Conservation (phyloP, 2,113 vertebrate genomes). For the Galemys pyrenaicus region DNA sequence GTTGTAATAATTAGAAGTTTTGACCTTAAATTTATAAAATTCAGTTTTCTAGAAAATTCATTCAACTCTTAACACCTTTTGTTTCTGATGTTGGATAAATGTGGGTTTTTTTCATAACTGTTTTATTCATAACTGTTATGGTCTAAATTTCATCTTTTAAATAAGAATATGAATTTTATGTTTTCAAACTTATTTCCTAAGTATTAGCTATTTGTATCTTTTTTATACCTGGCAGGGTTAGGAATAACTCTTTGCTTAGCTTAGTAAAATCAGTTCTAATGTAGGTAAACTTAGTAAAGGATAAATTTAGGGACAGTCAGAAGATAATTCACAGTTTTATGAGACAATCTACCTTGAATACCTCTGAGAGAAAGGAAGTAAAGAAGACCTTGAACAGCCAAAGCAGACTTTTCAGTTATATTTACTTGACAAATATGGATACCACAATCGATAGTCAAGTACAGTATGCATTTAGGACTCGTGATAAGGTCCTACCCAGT, state of each 20-base stretch:
- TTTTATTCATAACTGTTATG: neutral
- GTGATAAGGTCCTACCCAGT: constrained; percentile 50
- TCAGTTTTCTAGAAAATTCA: constrained; percentile 1
- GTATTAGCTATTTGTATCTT: neutral
- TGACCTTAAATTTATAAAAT: neutral
- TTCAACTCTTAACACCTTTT: neutral
- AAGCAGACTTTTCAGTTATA: constrained; percentile 71
- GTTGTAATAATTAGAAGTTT: constrained; percentile 10
- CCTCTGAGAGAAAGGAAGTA: neutral
- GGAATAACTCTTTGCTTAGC: constrained; percentile 6
- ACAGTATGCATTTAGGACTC: constrained; percentile 62
- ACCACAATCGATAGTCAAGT: constrained; percentile 54
- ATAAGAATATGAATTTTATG: neutral
- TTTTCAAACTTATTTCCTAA: constrained; percentile 45
- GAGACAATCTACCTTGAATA: neutral
- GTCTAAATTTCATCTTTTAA: constrained; percentile 32
- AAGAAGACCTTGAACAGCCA: neutral
- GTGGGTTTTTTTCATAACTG: neutral
- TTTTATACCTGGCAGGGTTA: neutral
- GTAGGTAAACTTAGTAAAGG: neutral
- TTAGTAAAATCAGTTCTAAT: neutral
- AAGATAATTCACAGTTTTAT: constrained; percentile 25
- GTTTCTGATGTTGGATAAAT: constrained; percentile 33
- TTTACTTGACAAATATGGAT: constrained; percentile 77
- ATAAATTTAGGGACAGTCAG: neutral